Conservation (phyloP, 2,113 vertebrate genomes). For the Lucifuga dentata region DNA sequence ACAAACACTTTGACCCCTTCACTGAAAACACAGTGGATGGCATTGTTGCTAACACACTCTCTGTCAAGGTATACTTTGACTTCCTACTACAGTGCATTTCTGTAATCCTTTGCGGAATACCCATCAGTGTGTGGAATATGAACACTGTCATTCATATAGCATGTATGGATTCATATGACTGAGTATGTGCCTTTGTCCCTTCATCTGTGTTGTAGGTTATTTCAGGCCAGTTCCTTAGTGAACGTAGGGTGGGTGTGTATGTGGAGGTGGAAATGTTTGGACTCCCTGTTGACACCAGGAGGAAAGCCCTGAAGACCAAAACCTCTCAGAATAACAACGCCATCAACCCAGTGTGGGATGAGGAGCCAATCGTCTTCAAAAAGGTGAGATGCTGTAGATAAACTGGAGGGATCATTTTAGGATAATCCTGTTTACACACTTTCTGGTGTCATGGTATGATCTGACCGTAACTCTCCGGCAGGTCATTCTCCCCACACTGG, state of each 20-base stretch:
- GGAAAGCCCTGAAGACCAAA: constrained; percentile 96
- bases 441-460: fast-evolving
- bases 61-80: constrained; percentile 99
- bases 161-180: background rate
- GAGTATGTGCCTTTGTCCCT: background rate
- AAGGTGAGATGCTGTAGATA: constrained; percentile 81
- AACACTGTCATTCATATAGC: too few relatives aligned
- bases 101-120: too few relatives aligned
- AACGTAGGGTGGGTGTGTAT: constrained; percentile 94
- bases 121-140: too few relatives aligned
- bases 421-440: fast-evolving
- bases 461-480: constrained; percentile 42
- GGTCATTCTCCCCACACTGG: constrained; percentile 95
- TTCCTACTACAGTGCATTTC: too few relatives aligned
- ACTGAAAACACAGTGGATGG: constrained; percentile 96
- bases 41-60: constrained; percentile 97
- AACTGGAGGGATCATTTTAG: fast-evolving
- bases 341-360: constrained; percentile 96
- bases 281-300: constrained; percentile 93
- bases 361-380: constrained; percentile 96
- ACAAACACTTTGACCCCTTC: constrained; percentile 98
- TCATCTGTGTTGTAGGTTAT: constrained; percentile 86
- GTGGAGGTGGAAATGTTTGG: constrained; percentile 99
- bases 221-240: constrained; percentile 96
- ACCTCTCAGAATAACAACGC: constrained; percentile 94